Base-by-base conservation (phyloP, 2,888 invertebrate genomes). In the Pachliopta kotzebuea region DNA sequence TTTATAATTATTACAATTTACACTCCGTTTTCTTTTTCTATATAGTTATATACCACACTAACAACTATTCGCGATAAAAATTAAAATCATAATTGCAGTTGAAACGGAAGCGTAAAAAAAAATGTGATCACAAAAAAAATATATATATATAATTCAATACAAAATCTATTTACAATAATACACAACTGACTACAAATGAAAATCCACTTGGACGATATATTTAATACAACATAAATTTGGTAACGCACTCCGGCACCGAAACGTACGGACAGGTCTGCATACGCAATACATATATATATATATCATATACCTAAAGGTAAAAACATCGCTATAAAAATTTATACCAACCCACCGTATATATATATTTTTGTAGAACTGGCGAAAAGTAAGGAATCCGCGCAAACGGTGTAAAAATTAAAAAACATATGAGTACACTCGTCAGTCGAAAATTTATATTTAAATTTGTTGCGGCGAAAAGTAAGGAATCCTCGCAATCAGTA, bases 151-250 rank as follows among this genome's bases (percentile, higher is more conserved):
- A 90, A 88, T 88, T 89, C 81, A 80, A 81, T 84, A 84, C 78
- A 78, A 86, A 80, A 23, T 76, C 77, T 90, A 88, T 90, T 83
- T 90, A 90, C 89, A 88, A 74, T 80, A 76, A 79, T 72, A 75
- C 76, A 37, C 11, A 69, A 74, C 70, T 79, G 80, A 80, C 78
- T 81, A 80, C 75, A 78, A 76, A 78, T 75, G 73, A 68, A 67
- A 64, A 66, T 69, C 64, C 61, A 11, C 17, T 68, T 52, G 67
- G 59, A 68, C 62, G 61, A 66, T 66, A 70, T 67, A 26, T 14
- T 26, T 17, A 24, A 69, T 69, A 72, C 70, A 71, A 70, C 69
- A 71, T 65, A 66, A 49, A 20, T 37, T 49, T 73, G 76, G 76
- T 75, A 75, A 76, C 74, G 71, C 73, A 71, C 57, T 21, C 71